Base-by-base conservation (phyloP, 2,888 invertebrate species). In the Hetaerina titia region DNA sequence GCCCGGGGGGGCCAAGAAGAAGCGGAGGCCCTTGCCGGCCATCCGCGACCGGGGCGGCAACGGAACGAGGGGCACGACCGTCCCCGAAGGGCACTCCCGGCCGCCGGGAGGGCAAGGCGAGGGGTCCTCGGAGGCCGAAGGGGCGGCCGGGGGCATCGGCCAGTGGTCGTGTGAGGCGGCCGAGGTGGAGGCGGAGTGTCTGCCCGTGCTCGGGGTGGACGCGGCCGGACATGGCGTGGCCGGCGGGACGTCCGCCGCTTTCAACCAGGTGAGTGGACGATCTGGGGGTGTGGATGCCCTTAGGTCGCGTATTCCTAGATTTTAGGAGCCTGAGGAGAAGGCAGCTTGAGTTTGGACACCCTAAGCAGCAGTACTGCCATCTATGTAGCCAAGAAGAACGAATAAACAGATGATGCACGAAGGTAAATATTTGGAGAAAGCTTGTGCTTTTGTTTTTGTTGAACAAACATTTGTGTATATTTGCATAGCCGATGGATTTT, bases 251-350 rank as follows among this genome's bases (percentile, higher is more conserved):
- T 95, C 95, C 2, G 95, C 95, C 25, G 92, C 95, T 0, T 95
- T 95, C 87, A 95, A 95, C 95, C 95, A 95, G 95, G 95, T 94
- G 60, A 95, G 95, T n/a, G n/a, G n/a, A n/a, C 25, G 56, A 63
- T 9, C 58, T 25, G n/a, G n/a, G n/a, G n/a, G n/a, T n/a, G n/a
- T n/a, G 45, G 45, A 45, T 45, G 45, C 4, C 45, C 45, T 2
- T 4, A 45, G 1, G 45, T 45, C 45, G 45, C 45, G 1, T 45
- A 45, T 45, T 45, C 45, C 45, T 45, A 4, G 4, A 45, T 45
- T 1, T 4, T 4, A 45, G 45, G 4, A 1, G 45, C 45, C 45
- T 45, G 45, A 45, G 4, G 45, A 45, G 45, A 45, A 45, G 45
- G 45, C 45, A 45, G 45, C 45, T 45, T 45, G 45, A 45, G 45